A percentile compares a stretch with the other conserved stretches of the same genome.
Conservation (phyloP, 23 tunicate genomes). For the Trididemnum clinides region DNA sequence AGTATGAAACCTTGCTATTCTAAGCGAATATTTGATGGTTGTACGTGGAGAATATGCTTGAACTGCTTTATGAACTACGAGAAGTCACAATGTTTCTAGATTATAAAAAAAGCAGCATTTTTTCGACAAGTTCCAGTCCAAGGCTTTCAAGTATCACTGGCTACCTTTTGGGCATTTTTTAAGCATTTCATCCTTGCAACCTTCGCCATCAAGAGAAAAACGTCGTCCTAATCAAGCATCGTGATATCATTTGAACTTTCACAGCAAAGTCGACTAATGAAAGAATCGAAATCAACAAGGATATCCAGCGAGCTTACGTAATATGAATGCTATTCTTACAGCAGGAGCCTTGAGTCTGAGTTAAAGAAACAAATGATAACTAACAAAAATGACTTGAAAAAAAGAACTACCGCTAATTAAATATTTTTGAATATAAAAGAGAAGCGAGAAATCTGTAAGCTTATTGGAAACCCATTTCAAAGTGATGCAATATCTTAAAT, state of each 20-base stretch:
- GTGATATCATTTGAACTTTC: background rate
- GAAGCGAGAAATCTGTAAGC: background rate
- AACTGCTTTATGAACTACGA: background rate
- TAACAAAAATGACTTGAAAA: background rate
- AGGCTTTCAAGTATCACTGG: no score
- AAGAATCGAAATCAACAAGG: no score
- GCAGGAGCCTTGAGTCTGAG: background rate
- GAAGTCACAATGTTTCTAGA: background rate
- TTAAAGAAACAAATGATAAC: background rate
- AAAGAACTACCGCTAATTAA: background rate
- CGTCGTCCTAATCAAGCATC: no score
- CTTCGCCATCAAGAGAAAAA: conserved; percentile 18
- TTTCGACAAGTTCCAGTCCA: background rate
- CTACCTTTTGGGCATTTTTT: conserved; percentile 29
- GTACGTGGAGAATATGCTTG: background rate
- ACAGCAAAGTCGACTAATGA: background rate
- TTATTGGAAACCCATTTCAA: background rate
- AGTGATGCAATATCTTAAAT: background rate
- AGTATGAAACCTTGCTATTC: background rate
- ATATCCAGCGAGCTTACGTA: background rate
- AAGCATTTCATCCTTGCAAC: background rate
- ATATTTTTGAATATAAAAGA: background rate
- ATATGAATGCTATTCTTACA: background rate
- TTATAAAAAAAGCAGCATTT: background rate
- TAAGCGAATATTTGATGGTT: conserved; percentile 5